Base-by-base conservation (phyloP, 2,888 invertebrate genomes). In the Drosophila diplacantha region DNA sequence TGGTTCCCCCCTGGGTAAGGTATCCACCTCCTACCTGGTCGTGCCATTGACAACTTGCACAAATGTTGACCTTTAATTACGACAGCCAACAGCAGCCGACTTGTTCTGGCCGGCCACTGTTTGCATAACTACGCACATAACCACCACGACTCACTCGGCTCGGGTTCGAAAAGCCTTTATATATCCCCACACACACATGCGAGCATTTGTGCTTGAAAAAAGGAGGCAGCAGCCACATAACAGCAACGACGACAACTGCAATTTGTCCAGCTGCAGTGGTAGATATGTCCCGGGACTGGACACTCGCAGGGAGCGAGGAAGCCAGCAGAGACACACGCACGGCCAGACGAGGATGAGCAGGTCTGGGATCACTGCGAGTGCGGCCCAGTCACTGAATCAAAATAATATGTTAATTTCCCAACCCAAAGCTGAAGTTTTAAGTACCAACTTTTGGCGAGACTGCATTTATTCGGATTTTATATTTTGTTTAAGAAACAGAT, bases 41-140 rank as follows among this genome's bases (percentile, higher is more conserved):
- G 47, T 62, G 65, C 66, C 83, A 73, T 72, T 74, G 83, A 81
- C 81, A 77, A 72, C 81, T 83, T 81, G 80, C 75, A 83, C 83
- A 84, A 84, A 82, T 81, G 85, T 81, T 85, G 82, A 85, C 84
- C 85, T 84, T 85, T 84, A 81, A 81, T 81, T 84, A 85, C 85
- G 82, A 84, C 74, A 57, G 60, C 67, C 70, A 72, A 50, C 60
- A 53, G 46, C 74, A 80, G 64, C 73, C 69, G 82, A 77, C 77
- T 78, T 83, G 83, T 77, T 77, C 57, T 68, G 59, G 38, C 66
- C 51, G 64, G 83, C 83, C 79, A 83, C 74, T 73, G 83, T 84
- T 79, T 82, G 83, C 69, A 84, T 82, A 84, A 80, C 81, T 75
- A 80, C 84, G 83, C 77, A 76, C 83, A 76, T 74, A 71, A 66